phyloP scores from a whole-genome alignment of 2,888 invertebrate genomes.

The Spisula solida region DNA sequence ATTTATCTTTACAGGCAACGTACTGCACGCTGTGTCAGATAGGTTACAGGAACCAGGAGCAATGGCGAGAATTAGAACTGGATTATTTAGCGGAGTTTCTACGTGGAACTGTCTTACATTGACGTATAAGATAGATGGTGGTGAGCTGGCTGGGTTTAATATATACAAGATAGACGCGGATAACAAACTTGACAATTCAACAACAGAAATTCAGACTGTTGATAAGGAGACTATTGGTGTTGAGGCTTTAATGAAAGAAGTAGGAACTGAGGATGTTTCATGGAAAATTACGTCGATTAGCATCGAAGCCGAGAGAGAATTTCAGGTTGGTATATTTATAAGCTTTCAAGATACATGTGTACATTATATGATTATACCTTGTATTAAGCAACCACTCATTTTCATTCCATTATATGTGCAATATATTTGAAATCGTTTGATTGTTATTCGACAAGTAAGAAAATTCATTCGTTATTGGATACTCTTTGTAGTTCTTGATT shows the following conservation, averaged over 20 bases:
- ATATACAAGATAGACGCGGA: constrained; percentile 34
- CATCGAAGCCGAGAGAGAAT: constrained; percentile 28
- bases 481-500: no score
- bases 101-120: constrained; percentile 44
- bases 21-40: constrained; percentile 62
- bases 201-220: neutral
- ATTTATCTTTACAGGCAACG: constrained; percentile 57
- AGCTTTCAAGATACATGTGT: no score
- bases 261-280: constrained; percentile 16
- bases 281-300: constrained; percentile 31
- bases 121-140: constrained; percentile 60
- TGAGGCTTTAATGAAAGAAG: constrained; percentile 37
- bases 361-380: no score
- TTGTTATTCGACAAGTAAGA: no score
- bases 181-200: neutral
- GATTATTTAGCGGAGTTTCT: neutral
- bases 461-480: no score
- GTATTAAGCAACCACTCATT: no score
- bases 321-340: constrained; percentile 48
- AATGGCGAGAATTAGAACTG: constrained; percentile 39
- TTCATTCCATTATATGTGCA: no score
- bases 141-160: constrained; percentile 47
- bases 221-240: neutral
- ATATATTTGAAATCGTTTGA: no score
- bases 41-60: constrained; percentile 62